Conservation (phyloP, 2,888 invertebrate genomes). For the Alitta virens region DNA sequence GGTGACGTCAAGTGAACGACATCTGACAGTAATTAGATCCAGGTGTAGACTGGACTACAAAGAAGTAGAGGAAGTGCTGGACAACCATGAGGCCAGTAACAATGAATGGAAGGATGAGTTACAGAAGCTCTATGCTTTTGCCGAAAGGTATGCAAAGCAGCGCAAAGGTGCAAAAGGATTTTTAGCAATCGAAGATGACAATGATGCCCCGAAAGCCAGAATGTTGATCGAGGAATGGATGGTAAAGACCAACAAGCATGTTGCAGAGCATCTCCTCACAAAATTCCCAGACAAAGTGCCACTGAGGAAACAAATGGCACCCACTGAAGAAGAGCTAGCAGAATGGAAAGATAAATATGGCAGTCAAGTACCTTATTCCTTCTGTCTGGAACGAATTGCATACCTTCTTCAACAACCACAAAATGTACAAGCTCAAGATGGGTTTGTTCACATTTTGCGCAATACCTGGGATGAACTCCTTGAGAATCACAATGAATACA, state of each 20-base stretch:
- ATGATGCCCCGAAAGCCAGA: background rate
- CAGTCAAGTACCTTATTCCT: background rate
- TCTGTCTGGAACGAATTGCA: background rate
- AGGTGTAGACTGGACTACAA: slow-evolving; percentile 67
- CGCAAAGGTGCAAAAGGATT: background rate
- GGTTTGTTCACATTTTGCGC: too few relatives aligned
- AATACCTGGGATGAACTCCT: background rate
- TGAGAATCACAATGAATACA: too few relatives aligned
- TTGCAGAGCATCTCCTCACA: background rate
- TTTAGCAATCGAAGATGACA: background rate
- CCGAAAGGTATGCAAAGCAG: background rate
- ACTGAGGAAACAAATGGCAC: background rate
- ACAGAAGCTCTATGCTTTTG: background rate
- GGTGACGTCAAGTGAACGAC: background rate
- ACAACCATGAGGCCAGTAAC: slow-evolving; percentile 4
- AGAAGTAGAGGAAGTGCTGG: slow-evolving; percentile 64
- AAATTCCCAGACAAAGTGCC: background rate
- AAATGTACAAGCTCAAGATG: too few relatives aligned
- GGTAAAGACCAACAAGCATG: slow-evolving; percentile 8
- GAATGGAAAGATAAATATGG: background rate
- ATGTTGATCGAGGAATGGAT: slow-evolving; percentile 16
- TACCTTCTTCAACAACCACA: too few relatives aligned
- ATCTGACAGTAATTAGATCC: background rate
- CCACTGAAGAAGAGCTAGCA: background rate
- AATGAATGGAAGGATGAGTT: background rate